Evolutionary conservation across 2,888 invertebrate species (phyloP), one percentile per base, ranked within the genome.

Genomic region (Actias luna): DNA sequence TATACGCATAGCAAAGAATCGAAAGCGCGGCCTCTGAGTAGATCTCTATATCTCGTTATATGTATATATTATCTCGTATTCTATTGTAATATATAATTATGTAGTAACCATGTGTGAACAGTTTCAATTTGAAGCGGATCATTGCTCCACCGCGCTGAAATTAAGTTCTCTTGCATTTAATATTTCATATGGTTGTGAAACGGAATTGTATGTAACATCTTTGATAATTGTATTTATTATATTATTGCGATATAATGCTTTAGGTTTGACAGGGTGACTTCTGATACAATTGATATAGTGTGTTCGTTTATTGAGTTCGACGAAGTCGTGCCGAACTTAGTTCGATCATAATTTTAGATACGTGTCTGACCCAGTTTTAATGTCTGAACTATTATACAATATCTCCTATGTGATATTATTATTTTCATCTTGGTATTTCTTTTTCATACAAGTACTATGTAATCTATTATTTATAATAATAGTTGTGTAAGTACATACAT

Each of bases 191-290:
- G 61, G 71, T 74, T 67, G 62, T 67, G 52, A 58, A 58, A 50
- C 62, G 64, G 58, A 58, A 67, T 60, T 67, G 27, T 63, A 59
- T 55, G 66, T 65, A 59, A 57, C 61, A 33, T 64, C 60, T 65
- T 58, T 31, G 39, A 70, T 71, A 69, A 74, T 74, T 69, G 60
- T 63, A 67, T 66, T 63, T 62, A 66, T 70, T 70, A 62, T 68
- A 55, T 25, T 58, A 55, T 64, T 61, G 63, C 61, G 50, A 46
- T 46, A 50, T 64, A 52, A 55, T 58, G 46, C 58, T 22, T 31
- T 46, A n/a, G 58, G 55, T 58, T 58, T 42, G 60, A 39, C 55
- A 58, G 25, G 55, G 29, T 46, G 65, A 61, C 63, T 35, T 63
- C 50, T 61, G 60, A 59, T 60, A 57, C 33, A 63, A 46, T 64